Conservation (phyloP, 2,797 vertebrate species). For the Manis pentadactyla region DNA sequence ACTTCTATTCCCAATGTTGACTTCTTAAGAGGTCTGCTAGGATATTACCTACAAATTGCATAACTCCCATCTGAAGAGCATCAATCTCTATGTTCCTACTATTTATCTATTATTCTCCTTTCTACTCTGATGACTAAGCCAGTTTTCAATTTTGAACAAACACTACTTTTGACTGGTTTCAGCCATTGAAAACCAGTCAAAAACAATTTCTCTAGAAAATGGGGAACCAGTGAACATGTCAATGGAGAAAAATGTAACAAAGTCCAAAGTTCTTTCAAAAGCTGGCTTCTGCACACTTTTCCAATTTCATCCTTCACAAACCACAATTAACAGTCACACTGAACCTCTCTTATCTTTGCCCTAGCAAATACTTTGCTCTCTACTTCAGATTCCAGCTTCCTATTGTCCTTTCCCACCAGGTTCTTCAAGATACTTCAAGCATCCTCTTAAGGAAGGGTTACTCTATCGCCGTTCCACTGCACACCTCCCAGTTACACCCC, state of each 20-base stretch:
- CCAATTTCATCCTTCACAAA: not conserved
- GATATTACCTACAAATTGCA: not conserved
- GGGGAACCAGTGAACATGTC: not conserved
- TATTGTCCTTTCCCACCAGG: no score
- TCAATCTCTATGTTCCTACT: not conserved
- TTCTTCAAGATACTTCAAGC: not conserved
- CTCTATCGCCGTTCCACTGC: no score
- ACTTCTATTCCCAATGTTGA: not conserved
- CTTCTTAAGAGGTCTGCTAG: not conserved
- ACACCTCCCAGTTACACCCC: not conserved
- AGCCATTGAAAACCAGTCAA: not conserved
- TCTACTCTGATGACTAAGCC: constrained; percentile 1
- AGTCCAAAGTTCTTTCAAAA: not conserved
- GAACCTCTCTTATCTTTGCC: not conserved
- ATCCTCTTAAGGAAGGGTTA: not conserved
- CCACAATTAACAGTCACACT: not conserved
- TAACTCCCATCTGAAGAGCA: not conserved
- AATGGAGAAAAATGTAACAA: not conserved
- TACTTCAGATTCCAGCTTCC: not conserved
- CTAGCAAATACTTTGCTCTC: not conserved
- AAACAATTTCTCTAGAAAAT: not conserved
- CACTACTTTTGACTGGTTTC: not conserved
- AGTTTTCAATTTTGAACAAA: not conserved
- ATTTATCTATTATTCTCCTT: not conserved
- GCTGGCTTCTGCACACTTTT: not conserved